Percentiles rank a stretch among this genome's conserved stretches.
Conservation (phyloP, 2,797 vertebrate genomes). For the Distichodus sexfasciatus region DNA sequence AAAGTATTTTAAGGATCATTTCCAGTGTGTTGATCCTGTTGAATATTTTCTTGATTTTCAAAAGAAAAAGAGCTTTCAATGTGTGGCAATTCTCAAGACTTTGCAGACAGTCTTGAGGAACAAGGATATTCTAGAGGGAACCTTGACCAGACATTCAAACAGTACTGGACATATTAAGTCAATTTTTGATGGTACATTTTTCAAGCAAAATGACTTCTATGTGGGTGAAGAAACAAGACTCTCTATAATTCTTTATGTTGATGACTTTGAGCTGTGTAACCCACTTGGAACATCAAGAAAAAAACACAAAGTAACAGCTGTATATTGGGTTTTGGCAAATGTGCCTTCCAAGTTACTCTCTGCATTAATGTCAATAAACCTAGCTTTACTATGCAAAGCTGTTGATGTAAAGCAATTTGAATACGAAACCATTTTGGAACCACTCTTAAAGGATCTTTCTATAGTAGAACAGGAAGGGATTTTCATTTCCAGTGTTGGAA, state of each 20-base stretch:
- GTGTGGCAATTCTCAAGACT: conserved; percentile 46
- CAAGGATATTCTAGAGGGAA: conserved; percentile 34
- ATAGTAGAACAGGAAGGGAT: conserved; percentile 31
- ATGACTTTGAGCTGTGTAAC: conserved; percentile 48
- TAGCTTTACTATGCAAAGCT: conserved; percentile 34
- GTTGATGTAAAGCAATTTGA: conserved; percentile 29
- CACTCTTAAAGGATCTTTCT: conserved; percentile 31
- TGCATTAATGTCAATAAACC: conserved; percentile 40
- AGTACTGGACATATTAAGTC: conserved; percentile 37
- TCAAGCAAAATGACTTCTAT: conserved; percentile 46
- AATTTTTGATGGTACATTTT: conserved; percentile 43
- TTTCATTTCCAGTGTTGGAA: conserved; percentile 28
- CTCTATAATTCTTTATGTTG: conserved; percentile 46
- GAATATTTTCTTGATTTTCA: conserved; percentile 50
- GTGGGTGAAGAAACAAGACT: conserved; percentile 36
- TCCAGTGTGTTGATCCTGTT: conserved; percentile 43
- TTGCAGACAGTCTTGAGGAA: conserved; percentile 38
- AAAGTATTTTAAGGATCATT: conserved; percentile 49
- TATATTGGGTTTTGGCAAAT: conserved; percentile 56
- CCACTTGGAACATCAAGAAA: conserved; percentile 46
- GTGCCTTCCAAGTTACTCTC: conserved; percentile 23
- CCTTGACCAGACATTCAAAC: conserved; percentile 14
- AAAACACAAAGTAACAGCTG: conserved; percentile 51
- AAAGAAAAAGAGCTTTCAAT: conserved; percentile 44
- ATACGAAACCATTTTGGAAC: conserved; percentile 28